Evolutionary conservation across 2,113 vertebrate species (phyloP), one percentile per base, ranked within the genome.

Genomic region (Catharus fuscescens): DNA sequence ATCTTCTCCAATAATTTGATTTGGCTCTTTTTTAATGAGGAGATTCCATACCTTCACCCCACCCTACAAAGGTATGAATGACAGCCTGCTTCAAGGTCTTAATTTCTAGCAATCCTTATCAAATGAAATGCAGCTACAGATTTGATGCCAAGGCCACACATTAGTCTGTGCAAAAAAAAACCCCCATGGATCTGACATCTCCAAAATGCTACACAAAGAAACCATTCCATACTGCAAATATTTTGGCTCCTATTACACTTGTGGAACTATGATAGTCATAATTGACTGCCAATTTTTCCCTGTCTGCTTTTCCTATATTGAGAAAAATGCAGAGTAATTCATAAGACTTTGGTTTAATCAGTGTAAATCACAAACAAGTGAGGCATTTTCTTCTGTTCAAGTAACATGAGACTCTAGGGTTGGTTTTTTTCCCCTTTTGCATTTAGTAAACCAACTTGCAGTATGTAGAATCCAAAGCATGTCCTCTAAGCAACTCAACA

Each of bases 121-220:
- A 90, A 93, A 95, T 69, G 19, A 24, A 72, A 59, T 26, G 31
- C 52, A 93, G 38, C 64, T 67, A 32, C 6, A 66, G 60, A 54
- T 14, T 70, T 69, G 28, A 66, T 88, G 90, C 61, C 62, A 91
- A 85, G 74, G 34, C 48, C 66, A 92, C 14, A 47, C n/a, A 87
- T 53, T 57, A 82, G 17, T 44, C 64, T 57, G 8, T 60, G 57
- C 31, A 66, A 90, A 93, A 92, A 91, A 91, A 71, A 24, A 38
- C 38, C 12, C 45, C 7, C 4, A 28, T 12, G 18, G 53, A 34
- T 73, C 54, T 67, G 54, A 72, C 36, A 26, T 88, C 74, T 96
- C 45, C 26, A 82, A 92, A 91, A 86, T 45, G 26, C 50, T 74
- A 64, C 67, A 69, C 8, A 34, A 91, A 74, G 59, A 83, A 91